Evolutionary conservation across 2,797 vertebrate species (phyloP).

Genomic region (Okamejei kenojei): DNA sequence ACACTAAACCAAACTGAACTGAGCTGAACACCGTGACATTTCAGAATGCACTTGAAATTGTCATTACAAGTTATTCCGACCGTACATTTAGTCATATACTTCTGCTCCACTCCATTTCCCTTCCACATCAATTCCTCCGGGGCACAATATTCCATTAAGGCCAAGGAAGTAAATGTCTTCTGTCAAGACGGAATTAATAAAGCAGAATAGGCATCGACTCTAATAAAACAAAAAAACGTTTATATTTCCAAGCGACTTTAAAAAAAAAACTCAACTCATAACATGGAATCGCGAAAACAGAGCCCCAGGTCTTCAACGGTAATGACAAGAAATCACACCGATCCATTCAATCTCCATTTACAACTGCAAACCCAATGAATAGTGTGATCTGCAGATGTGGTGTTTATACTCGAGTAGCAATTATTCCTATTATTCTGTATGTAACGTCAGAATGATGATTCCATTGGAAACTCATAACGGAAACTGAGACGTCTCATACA

Average conservation of each 20-base stretch:
- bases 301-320: neutral
- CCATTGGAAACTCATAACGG: neutral
- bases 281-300: neutral
- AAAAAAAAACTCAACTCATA: neutral
- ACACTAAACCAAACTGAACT: no score
- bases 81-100: neutral
- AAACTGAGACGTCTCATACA: neutral
- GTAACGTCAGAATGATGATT: neutral
- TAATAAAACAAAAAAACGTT: neutral
- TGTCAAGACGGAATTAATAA: slow-evolving; percentile 24
- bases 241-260: neutral
- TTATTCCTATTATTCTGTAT: neutral
- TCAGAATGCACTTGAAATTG: neutral
- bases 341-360: neutral
- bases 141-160: slow-evolving; percentile 8
- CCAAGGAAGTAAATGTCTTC: slow-evolving; percentile 3
- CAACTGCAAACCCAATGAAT: neutral
- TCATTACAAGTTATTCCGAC: neutral
- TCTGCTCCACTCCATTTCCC: neutral
- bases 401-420: neutral
- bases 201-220: neutral
- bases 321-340: neutral
- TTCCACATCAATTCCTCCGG: neutral
- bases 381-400: neutral
- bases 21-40: no score